A percentile compares a stretch with the other conserved stretches of the same genome.
These are phyloP conservation scores for Drosophila navojoa DNA, from an alignment of 1,140 invertebrate species.

Conservation along the genomic window DNA sequence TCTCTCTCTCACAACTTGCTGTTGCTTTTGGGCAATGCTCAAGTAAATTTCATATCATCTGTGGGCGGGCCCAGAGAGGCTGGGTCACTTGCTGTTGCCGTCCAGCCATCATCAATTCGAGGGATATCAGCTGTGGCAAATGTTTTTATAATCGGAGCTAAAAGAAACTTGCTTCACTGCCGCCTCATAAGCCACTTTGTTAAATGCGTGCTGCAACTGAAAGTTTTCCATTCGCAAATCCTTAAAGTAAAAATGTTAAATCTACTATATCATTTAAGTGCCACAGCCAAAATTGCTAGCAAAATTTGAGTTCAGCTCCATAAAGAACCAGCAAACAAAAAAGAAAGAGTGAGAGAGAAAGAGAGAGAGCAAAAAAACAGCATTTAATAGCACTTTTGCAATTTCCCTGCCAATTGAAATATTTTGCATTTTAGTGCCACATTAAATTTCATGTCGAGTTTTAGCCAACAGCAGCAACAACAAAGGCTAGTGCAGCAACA, in stretches of 20 bases:
- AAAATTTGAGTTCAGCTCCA: not conserved
- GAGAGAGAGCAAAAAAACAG: not conserved
- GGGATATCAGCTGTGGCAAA: slow-evolving; percentile 75
- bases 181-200: slow-evolving; percentile 35
- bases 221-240: not conserved
- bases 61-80: slow-evolving; percentile 1
- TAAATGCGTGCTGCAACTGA: not conserved
- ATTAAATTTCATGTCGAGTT: slow-evolving; percentile 51
- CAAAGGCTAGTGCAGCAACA: slow-evolving; percentile 11
- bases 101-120: slow-evolving; percentile 57
- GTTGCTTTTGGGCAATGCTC: slow-evolving; percentile 20
- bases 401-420: slow-evolving; percentile 41
- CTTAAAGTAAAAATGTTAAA: not conserved
- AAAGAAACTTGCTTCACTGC: slow-evolving; percentile 8
- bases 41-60: slow-evolving; percentile 11
- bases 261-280: not conserved
- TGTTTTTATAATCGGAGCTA: slow-evolving; percentile 71
- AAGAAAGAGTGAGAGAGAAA: not conserved
- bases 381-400: slow-evolving; percentile 1
- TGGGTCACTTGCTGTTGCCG: not conserved
- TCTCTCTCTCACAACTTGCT: not conserved
- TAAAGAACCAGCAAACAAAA: not conserved
- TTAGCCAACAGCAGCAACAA: slow-evolving; percentile 7
- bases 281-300: not conserved
- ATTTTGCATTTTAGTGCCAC: slow-evolving; percentile 51